Evolutionary conservation across 35 echinoderm and acorn worm genomes (phyloP).

Genomic region (Diadema setosum): DNA sequence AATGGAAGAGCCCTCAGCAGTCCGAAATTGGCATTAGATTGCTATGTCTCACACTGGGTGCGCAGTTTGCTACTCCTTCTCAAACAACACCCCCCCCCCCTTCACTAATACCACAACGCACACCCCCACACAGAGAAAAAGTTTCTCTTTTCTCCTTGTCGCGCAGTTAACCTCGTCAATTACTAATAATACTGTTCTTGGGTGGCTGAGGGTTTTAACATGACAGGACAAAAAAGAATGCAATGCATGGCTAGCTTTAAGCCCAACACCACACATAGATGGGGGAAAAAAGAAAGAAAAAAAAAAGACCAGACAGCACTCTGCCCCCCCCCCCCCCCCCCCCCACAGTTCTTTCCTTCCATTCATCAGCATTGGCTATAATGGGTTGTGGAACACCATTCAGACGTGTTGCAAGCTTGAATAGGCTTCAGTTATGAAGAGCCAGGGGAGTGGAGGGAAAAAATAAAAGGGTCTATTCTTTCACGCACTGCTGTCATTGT

Average conservation of each 20-base stretch:
- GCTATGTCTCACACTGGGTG: not conserved
- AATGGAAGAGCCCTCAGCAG: not conserved
- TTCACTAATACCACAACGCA: too few relatives aligned
- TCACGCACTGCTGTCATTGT: too few relatives aligned
- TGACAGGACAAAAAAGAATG: not conserved
- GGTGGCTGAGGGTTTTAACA: not conserved
- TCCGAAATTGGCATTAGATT: not conserved
- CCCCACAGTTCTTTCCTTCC: not conserved
- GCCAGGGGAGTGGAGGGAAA: not conserved
- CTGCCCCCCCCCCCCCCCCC: too few relatives aligned
- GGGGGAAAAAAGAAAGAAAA: too few relatives aligned
- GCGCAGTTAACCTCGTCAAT: constrained; percentile 2
- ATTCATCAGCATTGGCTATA: not conserved
- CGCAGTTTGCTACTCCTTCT: not conserved
- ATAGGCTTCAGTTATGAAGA: not conserved
- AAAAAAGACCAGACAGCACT: too few relatives aligned
- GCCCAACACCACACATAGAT: too few relatives aligned
- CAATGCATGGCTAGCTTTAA: not conserved
- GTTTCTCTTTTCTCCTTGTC: not conserved
- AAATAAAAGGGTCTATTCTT: too few relatives aligned
- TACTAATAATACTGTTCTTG: constrained; percentile 4
- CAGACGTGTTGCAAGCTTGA: not conserved
- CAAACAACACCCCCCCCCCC: too few relatives aligned
- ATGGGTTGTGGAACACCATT: not conserved
- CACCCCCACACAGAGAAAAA: not conserved